Evolutionary conservation across 2,113 vertebrate genomes (phyloP), one percentile per base, ranked within the genome.

Genomic region (Tricholaema leucomelas): DNA sequence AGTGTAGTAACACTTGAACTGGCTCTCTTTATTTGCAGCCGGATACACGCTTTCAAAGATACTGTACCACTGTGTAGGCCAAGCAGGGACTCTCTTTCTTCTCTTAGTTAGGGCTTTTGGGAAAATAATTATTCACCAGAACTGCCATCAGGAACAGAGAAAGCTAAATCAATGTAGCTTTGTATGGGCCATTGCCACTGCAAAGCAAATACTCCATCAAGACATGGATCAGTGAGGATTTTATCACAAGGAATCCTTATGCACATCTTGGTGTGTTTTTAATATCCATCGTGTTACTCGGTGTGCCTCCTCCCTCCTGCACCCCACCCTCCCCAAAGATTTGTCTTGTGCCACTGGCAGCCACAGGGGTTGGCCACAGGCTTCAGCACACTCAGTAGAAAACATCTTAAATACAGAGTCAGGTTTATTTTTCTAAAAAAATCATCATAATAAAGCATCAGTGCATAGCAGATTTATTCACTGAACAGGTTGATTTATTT

Each of bases 401-500:
- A 86, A 40, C 44, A 66, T 28, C 88, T 61, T 18, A 89, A 94
- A 84, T 2, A 58, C 60, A 28, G 76, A 59, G 58, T 54, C 85
- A 75, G 79, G 77, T 72, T 92, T 81, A 58, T 69, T 59, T 65
- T 74, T 76, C 46, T 21, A 28, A 61, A 77, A 64, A 64, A 15
- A 55, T 55, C 54, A 55, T 55, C 54, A 55, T 40, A 87, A 90
- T 33, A 94, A 95, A 92, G 94, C 95, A 85, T 7, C 81, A 92
- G 95, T 96, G 96, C 96, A 94, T 93, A 44, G 87, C 96, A 96
- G 96, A 97, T 97, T 96, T 95, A 96, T 96, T 97, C 97, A 97
- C 81, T 95, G 95, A 97, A 90, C 96, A 96, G 96, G 95, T 88
- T 97, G 96, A 97, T 97, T 97, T 97, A 97, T 95, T 97, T 96